A percentile compares a stretch with the other conserved stretches of the same genome.
phyloP scores from a whole-genome alignment of 2,888 invertebrate genomes.

The Lissocephala sabroskyi region DNA sequence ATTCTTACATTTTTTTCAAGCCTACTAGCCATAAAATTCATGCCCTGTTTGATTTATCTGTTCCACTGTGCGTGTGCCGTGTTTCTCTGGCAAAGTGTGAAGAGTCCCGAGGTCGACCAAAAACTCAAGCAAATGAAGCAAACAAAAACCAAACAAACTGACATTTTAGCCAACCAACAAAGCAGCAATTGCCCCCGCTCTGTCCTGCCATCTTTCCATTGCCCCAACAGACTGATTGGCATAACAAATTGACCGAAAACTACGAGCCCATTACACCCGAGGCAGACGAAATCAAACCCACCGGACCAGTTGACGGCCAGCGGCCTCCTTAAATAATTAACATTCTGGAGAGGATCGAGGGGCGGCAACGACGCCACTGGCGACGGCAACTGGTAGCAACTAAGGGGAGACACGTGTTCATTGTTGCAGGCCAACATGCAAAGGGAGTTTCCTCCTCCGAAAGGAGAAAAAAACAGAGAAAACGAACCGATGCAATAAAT shows the following conservation, averaged over 20 bases:
- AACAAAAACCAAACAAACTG: slow-evolving; percentile 49
- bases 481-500: slow-evolving; percentile 69
- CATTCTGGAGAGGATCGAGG: no score
- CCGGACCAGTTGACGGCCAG: no score
- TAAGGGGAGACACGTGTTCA: no score
- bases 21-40: no score
- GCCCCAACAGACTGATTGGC: slow-evolving; percentile 32
- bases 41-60: no score
- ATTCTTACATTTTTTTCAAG: no score
- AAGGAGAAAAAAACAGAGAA: slow-evolving; percentile 67
- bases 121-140: slow-evolving; percentile 53
- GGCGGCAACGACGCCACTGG: background rate
- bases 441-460: slow-evolving; percentile 58
- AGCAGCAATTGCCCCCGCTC: no score
- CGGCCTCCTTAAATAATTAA: no score
- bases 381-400: background rate
- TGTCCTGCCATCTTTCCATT: no score
- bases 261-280: slow-evolving; percentile 58
- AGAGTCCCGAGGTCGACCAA: background rate
- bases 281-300: no score
- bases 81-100: background rate
- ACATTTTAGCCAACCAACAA: slow-evolving; percentile 50
- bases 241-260: slow-evolving; percentile 68
- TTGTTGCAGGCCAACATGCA: slow-evolving; percentile 40
- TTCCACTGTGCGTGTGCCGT: no score